Conservation (phyloP, 2,113 vertebrate genomes). For the Drymodes brunneopygia region DNA sequence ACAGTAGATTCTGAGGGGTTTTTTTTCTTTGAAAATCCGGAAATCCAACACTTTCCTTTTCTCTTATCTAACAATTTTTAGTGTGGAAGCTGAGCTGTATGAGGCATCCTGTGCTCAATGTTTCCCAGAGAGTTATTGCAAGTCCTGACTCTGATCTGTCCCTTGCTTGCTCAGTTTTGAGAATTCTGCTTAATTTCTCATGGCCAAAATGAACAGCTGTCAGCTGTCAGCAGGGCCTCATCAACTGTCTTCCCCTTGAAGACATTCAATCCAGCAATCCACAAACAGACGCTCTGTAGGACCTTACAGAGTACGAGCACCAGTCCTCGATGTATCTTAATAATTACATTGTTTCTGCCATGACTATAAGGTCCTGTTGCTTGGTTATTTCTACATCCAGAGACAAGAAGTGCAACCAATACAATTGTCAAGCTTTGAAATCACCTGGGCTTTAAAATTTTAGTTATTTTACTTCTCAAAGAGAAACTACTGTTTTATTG, state of each 20-base stretch:
- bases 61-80: neutral
- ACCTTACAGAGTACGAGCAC: neutral
- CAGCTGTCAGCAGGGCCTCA: neutral
- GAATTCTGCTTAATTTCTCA: neutral
- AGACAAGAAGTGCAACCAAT: neutral
- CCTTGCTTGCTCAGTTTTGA: neutral
- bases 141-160: neutral
- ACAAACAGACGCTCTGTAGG: neutral
- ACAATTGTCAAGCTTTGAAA: neutral
- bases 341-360: neutral
- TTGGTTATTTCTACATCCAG: neutral
- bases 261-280: neutral
- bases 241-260: neutral
- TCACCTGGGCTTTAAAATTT: neutral
- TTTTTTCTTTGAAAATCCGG: neutral
- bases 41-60: neutral
- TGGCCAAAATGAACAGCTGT: neutral
- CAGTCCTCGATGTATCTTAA: neutral
- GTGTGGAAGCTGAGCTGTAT: neutral
- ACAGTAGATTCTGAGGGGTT: neutral
- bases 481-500: neutral
- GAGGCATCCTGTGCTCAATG: neutral
- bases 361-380: neutral
- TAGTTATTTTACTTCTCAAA: neutral
- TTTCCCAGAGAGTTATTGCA: neutral